Percentiles rank a stretch among this genome's conserved stretches.
These are phyloP conservation scores for Labeo rohita DNA, from an alignment of 2,113 vertebrate genomes.

Conservation along the genomic window DNA sequence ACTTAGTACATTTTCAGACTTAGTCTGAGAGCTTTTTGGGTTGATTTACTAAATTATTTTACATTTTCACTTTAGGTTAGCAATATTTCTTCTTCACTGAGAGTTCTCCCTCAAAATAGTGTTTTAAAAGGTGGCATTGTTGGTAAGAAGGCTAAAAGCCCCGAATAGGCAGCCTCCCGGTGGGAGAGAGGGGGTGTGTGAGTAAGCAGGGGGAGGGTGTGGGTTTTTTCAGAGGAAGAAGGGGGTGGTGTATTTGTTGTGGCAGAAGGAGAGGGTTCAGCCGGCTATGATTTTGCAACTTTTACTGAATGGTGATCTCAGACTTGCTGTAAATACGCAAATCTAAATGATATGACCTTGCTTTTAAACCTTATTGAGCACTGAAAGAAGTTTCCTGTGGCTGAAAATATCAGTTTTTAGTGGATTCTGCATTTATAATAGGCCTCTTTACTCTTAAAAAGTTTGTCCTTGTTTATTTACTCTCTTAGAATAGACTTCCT, in stretches of 20 bases:
- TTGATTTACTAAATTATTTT: background rate
- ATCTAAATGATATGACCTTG: background rate
- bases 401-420: too few relatives aligned
- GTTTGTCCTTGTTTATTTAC: background rate
- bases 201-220: slow-evolving; percentile 56
- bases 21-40: background rate
- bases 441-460: background rate
- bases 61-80: background rate
- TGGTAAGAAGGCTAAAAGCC: slow-evolving; percentile 66
- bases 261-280: slow-evolving; percentile 50
- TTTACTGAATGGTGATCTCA: background rate
- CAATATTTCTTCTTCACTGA: background rate
- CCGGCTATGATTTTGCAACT: background rate
- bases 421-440: background rate
- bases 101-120: slow-evolving; percentile 43
- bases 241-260: slow-evolving; percentile 62
- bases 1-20: background rate
- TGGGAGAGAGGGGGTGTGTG: slow-evolving; percentile 59
- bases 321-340: background rate
- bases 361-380: background rate
- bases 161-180: slow-evolving; percentile 67
- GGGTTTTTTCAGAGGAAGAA: slow-evolving; percentile 59
- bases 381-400: background rate
- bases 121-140: slow-evolving; percentile 65
- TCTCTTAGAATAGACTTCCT: background rate